Conservation (phyloP, 1,140 invertebrate species). For the Alviniconcha marisindica region DNA sequence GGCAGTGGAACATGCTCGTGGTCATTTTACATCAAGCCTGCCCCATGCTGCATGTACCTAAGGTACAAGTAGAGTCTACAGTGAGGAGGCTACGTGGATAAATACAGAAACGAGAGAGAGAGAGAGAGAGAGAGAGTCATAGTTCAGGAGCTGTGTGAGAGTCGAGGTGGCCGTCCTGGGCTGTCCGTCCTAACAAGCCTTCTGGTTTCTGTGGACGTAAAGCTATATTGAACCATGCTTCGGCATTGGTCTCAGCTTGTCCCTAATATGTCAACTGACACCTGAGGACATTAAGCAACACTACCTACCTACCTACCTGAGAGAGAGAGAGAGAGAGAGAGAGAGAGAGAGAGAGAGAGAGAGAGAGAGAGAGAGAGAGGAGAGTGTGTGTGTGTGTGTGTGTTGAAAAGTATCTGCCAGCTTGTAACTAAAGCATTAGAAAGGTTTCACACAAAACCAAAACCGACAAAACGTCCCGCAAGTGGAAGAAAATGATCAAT, state of each 20-base stretch:
- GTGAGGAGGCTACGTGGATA: background rate
- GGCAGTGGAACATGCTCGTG: no score
- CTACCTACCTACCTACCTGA: no score
- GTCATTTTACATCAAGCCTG: background rate
- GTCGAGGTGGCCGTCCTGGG: background rate
- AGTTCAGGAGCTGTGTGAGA: no score
- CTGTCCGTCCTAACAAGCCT: no score
- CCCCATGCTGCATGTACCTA: background rate
- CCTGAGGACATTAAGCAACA: background rate
- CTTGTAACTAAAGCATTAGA: no score
- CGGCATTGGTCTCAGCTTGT: background rate
- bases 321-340: background rate
- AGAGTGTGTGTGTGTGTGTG: background rate
- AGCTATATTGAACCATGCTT: background rate
- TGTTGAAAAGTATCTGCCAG: no score
- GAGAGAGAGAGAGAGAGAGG: background rate
- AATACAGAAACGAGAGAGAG: background rate
- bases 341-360: background rate
- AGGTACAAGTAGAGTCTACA: background rate
- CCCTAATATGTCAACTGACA: background rate
- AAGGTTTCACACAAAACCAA: no score
- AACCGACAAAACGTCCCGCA: no score
- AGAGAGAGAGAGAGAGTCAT: constrained; percentile 24
- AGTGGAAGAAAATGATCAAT: no score
- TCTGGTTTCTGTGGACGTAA: background rate